phyloP scores from a whole-genome alignment of 1,140 invertebrate genomes.

The Leptoteleia sp. region DNA sequence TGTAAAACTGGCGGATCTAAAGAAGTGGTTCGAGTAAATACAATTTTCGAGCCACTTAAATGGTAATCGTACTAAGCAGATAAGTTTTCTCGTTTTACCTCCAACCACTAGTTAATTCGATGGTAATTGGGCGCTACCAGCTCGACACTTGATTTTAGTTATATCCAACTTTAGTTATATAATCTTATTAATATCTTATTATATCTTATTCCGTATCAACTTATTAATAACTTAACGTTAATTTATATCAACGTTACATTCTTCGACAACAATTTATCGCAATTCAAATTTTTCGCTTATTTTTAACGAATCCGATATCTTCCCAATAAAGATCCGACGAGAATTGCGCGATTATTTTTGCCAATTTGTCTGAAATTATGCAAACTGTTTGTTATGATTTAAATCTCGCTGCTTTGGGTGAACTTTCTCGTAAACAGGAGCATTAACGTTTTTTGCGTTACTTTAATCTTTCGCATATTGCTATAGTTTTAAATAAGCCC shows the following conservation, averaged over 20 bases:
- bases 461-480: constrained; percentile 6
- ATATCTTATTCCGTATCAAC: no score
- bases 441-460: constrained; percentile 11
- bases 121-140: constrained; percentile 68
- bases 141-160: constrained; percentile 64
- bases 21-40: constrained; percentile 58
- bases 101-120: constrained; percentile 67
- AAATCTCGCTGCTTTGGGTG: no score
- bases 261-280: no score
- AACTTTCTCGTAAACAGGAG: constrained; percentile 1
- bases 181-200: no score
- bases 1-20: constrained; percentile 18
- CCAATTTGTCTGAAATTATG: no score
- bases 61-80: constrained; percentile 69
- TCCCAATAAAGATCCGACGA: no score
- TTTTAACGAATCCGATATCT: no score
- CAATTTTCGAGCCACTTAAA: constrained; percentile 69
- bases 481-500: constrained; percentile 5
- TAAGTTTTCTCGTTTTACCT: constrained; percentile 69
- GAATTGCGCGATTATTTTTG: no score
- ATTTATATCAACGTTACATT: constrained; percentile 21
- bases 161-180: constrained; percentile 30
- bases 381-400: no score
- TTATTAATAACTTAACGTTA: no score
- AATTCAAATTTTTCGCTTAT: no score